Evolutionary conservation across 1,140 invertebrate genomes (phyloP).

Genomic region (Drosophila lacertosa): DNA sequence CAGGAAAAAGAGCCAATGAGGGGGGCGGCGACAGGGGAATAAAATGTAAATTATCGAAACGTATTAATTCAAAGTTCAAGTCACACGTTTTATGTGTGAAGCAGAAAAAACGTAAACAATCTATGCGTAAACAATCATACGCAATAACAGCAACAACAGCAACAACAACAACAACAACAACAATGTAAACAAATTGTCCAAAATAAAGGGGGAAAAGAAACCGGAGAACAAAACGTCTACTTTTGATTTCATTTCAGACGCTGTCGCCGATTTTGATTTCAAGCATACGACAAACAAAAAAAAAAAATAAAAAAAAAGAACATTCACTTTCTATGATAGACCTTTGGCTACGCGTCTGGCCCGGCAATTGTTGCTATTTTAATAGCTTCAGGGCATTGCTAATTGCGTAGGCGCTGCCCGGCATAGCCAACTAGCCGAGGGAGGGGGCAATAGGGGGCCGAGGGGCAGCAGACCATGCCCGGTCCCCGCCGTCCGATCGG

Average conservation of each 20-base stretch:
- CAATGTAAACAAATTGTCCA: constrained; percentile 61
- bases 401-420: constrained; percentile 74
- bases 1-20: constrained; percentile 32
- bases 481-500: constrained; percentile 9
- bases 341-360: constrained; percentile 1
- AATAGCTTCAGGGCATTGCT: constrained; percentile 49
- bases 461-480: constrained; percentile 2
- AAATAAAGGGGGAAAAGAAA: constrained; percentile 19
- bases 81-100: constrained; percentile 75
- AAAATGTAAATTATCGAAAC: constrained; percentile 78
- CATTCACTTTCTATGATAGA: constrained; percentile 63
- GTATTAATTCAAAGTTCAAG: constrained; percentile 81
- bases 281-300: constrained; percentile 15
- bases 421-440: constrained; percentile 71
- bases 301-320: constrained; percentile 31
- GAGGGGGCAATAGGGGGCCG: constrained; percentile 2
- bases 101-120: constrained; percentile 57
- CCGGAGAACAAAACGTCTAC: constrained; percentile 27
- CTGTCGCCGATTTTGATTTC: constrained; percentile 40
- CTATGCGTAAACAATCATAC: constrained; percentile 25
- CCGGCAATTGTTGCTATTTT: constrained; percentile 48
- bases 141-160: too few species aligned
- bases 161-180: constrained; percentile 14
- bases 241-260: constrained; percentile 51
- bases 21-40: not conserved